phyloP scores from a whole-genome alignment of 2,113 vertebrate genomes.

The Callospermophilus lateralis region DNA sequence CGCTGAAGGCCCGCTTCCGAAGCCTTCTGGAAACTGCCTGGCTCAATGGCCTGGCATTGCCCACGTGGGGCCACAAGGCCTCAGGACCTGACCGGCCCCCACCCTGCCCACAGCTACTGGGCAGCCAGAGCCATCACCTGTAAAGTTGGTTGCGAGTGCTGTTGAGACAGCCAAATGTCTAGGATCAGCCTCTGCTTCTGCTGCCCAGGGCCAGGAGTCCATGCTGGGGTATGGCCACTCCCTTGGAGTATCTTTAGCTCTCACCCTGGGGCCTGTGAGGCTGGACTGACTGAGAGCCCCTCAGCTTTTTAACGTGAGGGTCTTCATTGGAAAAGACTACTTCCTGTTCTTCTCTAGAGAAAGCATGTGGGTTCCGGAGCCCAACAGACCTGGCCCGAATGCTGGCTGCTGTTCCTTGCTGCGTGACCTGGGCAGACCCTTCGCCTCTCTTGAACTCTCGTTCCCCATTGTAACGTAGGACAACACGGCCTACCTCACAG shows the following conservation, averaged over 20 bases:
- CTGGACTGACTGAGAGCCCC: not conserved
- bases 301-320: not conserved
- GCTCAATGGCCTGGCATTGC: conserved; percentile 77
- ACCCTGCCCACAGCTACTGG: conserved; percentile 27
- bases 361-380: conserved; percentile 11
- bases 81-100: not conserved
- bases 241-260: not conserved
- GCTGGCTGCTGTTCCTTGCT: not conserved
- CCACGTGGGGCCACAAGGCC: conserved; percentile 78
- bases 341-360: not conserved
- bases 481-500: conserved; percentile 77
- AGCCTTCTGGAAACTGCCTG: conserved; percentile 73
- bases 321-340: not conserved
- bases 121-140: conserved; percentile 54
- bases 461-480: conserved; percentile 58
- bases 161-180: not conserved
- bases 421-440: not conserved
- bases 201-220: not conserved
- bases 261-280: not conserved
- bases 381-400: not conserved
- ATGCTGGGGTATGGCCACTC: not conserved
- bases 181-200: not conserved
- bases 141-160: not conserved
- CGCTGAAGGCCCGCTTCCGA: conserved; percentile 69
- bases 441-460: not conserved